These are phyloP conservation scores for Neria commutata DNA, from an alignment of 2,888 invertebrate genomes.

Conservation along the genomic window DNA sequence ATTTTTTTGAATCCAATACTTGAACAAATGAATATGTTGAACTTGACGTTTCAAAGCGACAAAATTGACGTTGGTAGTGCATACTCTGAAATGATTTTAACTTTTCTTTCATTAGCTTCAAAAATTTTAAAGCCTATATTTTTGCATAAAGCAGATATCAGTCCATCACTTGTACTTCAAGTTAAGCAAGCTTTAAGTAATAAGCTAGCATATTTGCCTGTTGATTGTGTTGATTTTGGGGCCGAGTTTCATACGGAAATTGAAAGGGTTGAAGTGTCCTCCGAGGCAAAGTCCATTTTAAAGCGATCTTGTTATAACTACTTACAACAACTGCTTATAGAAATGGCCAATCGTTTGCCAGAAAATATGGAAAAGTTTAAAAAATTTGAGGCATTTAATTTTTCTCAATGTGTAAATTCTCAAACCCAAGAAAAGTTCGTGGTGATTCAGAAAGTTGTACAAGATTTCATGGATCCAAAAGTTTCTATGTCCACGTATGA, in stretches of 20 bases:
- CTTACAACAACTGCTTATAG: background rate
- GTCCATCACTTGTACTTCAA: background rate
- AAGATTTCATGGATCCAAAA: background rate
- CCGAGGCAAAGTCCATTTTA: background rate
- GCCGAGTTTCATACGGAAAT: background rate
- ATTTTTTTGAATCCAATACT: background rate
- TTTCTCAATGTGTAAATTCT: background rate
- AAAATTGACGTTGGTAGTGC: background rate
- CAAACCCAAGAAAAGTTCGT: background rate
- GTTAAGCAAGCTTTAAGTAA: background rate
- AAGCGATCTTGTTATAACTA: background rate
- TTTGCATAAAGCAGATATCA: background rate
- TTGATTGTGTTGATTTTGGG: background rate
- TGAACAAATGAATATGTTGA: background rate
- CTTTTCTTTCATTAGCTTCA: background rate
- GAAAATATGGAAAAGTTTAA: background rate
- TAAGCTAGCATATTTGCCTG: too few relatives aligned
- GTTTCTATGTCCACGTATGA: background rate
- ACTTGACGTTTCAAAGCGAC: background rate
- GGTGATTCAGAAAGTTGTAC: background rate
- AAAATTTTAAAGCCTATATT: background rate
- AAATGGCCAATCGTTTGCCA: background rate
- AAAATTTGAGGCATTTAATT: background rate
- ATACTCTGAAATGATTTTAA: background rate
- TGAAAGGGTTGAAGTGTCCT: background rate